Percentiles rank a stretch among this genome's conserved stretches.
Evolutionary conservation across 2,113 vertebrate species (phyloP).

Genomic region (Colinus virginianus): DNA sequence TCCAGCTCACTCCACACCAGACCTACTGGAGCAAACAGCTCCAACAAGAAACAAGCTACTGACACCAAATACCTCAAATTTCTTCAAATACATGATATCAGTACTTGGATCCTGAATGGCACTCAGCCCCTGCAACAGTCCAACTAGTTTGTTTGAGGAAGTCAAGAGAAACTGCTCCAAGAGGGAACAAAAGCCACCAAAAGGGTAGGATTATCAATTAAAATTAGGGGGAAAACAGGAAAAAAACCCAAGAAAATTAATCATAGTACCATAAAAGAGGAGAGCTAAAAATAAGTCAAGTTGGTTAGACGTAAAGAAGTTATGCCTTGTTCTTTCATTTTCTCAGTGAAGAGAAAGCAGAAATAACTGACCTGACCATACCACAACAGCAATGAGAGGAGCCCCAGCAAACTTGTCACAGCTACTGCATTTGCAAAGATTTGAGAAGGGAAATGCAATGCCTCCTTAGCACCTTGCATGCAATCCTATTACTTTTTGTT

Average conservation of each 20-base stretch:
- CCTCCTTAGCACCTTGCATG: background rate
- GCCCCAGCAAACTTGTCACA: background rate
- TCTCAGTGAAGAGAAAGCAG: background rate
- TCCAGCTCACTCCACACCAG: background rate
- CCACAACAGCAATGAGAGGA: background rate
- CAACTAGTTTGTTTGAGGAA: background rate
- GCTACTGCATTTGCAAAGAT: background rate
- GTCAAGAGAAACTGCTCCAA: background rate
- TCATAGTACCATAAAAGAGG: fast-evolving
- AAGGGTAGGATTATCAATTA: background rate
- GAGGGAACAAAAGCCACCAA: background rate
- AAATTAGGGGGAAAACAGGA: background rate
- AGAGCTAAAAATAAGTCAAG: background rate
- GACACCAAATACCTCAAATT: background rate
- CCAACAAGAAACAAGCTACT: background rate
- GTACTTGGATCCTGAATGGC: background rate
- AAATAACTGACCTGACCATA: background rate
- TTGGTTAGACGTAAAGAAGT: background rate
- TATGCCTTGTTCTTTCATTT: background rate
- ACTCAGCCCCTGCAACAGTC: background rate
- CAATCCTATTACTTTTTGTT: background rate
- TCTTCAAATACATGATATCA: background rate
- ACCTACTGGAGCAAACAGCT: background rate
- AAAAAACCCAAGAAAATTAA: background rate
- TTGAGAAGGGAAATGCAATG: background rate